Percentiles rank a stretch among this genome's conserved stretches.
phyloP scores from a whole-genome alignment of 2,113 vertebrate species.

The Equus przewalskii region DNA sequence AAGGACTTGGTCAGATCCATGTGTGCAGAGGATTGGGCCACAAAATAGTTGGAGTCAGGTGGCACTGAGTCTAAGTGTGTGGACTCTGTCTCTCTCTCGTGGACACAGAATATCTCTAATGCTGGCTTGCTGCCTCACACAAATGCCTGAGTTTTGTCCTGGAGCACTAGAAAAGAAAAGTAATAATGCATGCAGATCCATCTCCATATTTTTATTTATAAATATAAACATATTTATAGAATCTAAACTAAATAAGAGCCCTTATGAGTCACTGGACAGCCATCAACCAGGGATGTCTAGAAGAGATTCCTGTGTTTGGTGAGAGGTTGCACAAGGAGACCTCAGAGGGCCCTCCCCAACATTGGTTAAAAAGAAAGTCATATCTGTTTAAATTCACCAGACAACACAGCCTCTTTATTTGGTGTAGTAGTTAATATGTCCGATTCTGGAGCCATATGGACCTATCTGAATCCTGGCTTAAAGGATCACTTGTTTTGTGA shows the following conservation, averaged over 20 bases:
- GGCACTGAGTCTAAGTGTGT: background rate
- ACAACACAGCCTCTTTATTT: constrained; percentile 18
- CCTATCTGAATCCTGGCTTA: background rate
- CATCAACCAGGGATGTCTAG: background rate
- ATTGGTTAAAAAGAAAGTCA: background rate
- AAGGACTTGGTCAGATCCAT: background rate
- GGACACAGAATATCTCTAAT: background rate
- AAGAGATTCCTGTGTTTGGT: background rate
- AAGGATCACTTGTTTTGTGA: background rate
- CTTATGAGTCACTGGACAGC: background rate
- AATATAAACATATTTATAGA: background rate
- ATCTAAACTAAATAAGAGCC: background rate
- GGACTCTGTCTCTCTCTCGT: background rate
- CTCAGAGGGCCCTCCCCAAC: background rate
- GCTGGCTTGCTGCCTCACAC: background rate
- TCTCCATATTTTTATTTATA: background rate
- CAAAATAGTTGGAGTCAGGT: background rate
- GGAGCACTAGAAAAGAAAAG: constrained; percentile 4
- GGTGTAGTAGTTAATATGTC: background rate
- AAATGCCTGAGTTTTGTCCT: background rate
- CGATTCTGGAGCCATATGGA: background rate
- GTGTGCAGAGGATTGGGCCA: background rate
- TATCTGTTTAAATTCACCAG: background rate
- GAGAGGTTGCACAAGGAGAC: background rate
- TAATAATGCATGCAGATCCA: background rate